Conservation (phyloP, 2,113 vertebrate species). For the Oncorhynchus tshawytscha region DNA sequence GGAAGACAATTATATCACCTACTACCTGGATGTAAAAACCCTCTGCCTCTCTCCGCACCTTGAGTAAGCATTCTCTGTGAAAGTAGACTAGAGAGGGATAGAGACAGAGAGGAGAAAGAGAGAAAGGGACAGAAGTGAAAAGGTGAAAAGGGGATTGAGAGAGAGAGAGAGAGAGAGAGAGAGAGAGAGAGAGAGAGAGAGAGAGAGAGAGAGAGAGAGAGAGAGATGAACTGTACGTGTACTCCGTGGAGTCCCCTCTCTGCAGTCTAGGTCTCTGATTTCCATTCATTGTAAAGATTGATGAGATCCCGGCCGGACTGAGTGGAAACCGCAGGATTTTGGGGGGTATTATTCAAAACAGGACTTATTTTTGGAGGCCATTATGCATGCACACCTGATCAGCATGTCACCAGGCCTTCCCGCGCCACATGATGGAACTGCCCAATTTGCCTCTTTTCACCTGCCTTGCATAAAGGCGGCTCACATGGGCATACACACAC, state of each 20-base stretch:
- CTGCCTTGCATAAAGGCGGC: slow-evolving; percentile 86
- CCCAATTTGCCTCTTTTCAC: slow-evolving; percentile 90
- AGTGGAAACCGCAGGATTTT: slow-evolving; percentile 92
- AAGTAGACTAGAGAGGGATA: slow-evolving; percentile 8
- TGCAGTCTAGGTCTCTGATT: slow-evolving; percentile 87
- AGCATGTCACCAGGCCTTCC: slow-evolving; percentile 85
- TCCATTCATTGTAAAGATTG: slow-evolving; percentile 95
- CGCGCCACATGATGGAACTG: slow-evolving; percentile 89
- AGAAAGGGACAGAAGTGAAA: slow-evolving; percentile 18
- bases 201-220: slow-evolving; percentile 28
- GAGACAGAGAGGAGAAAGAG: neutral
- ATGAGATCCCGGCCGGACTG: slow-evolving; percentile 90
- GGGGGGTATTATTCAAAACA: slow-evolving; percentile 94
- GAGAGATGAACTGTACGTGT: slow-evolving; percentile 85
- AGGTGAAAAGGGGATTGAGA: neutral
- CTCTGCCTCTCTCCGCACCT: slow-evolving; percentile 8
- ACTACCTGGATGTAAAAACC: slow-evolving; percentile 40
- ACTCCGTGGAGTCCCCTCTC: slow-evolving; percentile 80
- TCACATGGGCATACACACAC: slow-evolving; percentile 19
- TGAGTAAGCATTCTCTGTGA: neutral
- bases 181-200: slow-evolving; percentile 37
- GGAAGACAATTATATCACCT: slow-evolving; percentile 38
- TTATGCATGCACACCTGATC: slow-evolving; percentile 99
- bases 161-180: slow-evolving; percentile 13
- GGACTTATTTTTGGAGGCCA: slow-evolving; percentile 95